These are phyloP conservation scores for Natator depressus DNA, from an alignment of 2,113 vertebrate species.

Conservation along the genomic window DNA sequence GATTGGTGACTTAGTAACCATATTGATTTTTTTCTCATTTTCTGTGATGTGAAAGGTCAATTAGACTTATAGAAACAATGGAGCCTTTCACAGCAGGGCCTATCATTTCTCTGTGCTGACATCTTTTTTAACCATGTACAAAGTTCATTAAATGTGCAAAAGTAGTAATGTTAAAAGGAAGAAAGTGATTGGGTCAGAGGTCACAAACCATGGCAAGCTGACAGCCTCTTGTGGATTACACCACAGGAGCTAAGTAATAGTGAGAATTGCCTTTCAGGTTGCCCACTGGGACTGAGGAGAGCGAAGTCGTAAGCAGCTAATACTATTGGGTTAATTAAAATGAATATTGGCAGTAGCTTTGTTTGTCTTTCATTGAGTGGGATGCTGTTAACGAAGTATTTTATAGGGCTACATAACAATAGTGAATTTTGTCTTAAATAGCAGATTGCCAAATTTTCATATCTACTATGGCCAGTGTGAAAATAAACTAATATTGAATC, in stretches of 20 bases:
- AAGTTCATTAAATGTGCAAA: slow-evolving; percentile 83
- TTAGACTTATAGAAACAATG: slow-evolving; percentile 82
- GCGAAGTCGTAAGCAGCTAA: slow-evolving; percentile 76
- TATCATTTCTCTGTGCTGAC: slow-evolving; percentile 75
- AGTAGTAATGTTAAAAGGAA: slow-evolving; percentile 73
- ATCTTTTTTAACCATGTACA: slow-evolving; percentile 78
- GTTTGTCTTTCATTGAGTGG: slow-evolving; percentile 61
- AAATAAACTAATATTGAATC: slow-evolving; percentile 53
- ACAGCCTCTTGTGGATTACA: slow-evolving; percentile 68
- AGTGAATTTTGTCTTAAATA: slow-evolving; percentile 59
- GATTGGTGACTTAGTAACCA: slow-evolving; percentile 76
- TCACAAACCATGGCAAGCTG: slow-evolving; percentile 68
- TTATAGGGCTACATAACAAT: slow-evolving; percentile 58
- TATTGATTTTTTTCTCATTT: slow-evolving; percentile 83
- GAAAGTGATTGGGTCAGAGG: slow-evolving; percentile 76
- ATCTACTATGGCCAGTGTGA: neutral
- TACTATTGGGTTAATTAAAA: slow-evolving; percentile 80
- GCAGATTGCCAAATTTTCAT: slow-evolving; percentile 57
- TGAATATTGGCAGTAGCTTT: slow-evolving; percentile 75
- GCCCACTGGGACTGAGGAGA: slow-evolving; percentile 61
- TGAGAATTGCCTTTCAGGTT: slow-evolving; percentile 78
- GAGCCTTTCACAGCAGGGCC: slow-evolving; percentile 81
- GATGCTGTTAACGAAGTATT: slow-evolving; percentile 63
- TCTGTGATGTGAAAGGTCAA: slow-evolving; percentile 86
- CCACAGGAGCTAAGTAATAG: slow-evolving; percentile 69